Conservation (phyloP, 2,797 vertebrate genomes). For the Betta splendens region DNA sequence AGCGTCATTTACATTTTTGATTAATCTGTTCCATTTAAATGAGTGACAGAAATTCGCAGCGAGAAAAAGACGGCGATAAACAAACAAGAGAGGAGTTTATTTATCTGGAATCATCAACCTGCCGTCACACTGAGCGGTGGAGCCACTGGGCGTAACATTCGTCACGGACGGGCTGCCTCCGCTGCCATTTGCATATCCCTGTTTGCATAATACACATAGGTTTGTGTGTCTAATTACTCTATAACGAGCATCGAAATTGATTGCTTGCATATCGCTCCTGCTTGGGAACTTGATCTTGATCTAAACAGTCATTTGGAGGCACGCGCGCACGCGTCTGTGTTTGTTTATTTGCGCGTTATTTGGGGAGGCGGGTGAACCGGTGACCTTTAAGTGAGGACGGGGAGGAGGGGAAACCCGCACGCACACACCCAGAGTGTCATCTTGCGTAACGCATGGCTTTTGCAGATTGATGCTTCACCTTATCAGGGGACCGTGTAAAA, state of each 20-base stretch:
- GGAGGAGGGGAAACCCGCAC: conserved; percentile 12
- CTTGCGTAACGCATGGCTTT: conserved; percentile 25
- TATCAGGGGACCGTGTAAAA: conserved; percentile 33
- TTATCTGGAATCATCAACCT: conserved; percentile 42
- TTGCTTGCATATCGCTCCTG: conserved; percentile 32
- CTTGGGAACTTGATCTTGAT: conserved; percentile 14
- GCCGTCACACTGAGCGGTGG: background rate
- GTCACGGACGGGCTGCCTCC: conserved; percentile 45
- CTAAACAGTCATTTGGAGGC: conserved; percentile 33
- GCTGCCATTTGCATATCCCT: conserved; percentile 58
- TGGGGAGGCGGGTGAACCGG: conserved; percentile 18
- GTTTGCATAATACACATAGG: conserved; percentile 51
- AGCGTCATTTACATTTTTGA: conserved; percentile 16
- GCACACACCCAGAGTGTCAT: conserved; percentile 9
- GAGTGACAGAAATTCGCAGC: background rate
- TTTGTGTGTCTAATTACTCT: conserved; percentile 57
- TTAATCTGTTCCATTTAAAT: conserved; percentile 6
- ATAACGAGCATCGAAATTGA: conserved; percentile 52
- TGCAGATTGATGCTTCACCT: conserved; percentile 31
- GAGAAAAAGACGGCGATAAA: conserved; percentile 21
- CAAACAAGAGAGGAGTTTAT: conserved; percentile 29
- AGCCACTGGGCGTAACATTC: conserved; percentile 45
- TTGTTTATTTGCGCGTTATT: conserved; percentile 13
- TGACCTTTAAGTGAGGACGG: conserved; percentile 35
- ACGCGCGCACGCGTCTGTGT: background rate